A percentile compares a stretch with the other conserved stretches of the same genome.
Evolutionary conservation across 2,888 invertebrate species (phyloP).

Genomic region (Caenorhabditis sp.): DNA sequence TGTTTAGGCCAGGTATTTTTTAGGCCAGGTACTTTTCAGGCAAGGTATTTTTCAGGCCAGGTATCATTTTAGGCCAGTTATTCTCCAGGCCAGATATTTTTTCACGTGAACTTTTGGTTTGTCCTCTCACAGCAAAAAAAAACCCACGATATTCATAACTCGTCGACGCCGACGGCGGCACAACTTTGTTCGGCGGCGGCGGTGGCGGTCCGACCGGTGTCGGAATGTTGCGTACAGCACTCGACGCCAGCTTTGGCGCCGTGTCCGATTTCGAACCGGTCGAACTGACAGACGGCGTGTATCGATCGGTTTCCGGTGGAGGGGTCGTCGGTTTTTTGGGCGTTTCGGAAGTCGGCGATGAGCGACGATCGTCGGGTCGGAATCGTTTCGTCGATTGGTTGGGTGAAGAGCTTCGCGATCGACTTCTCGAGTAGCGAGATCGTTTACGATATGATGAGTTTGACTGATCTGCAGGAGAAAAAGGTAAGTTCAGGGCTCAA

Average conservation of each 20-base stretch:
- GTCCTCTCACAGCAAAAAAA: no score
- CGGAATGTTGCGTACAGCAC: neutral
- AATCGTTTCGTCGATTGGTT: conserved; percentile 10
- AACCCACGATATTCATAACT: conserved; percentile 17
- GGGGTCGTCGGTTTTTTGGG: neutral
- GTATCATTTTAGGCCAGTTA: no score
- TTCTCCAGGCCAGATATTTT: no score
- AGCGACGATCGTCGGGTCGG: conserved; percentile 10
- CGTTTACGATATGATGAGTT: conserved; percentile 10
- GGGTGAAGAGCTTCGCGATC: conserved; percentile 24
- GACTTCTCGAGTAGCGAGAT: conserved; percentile 15
- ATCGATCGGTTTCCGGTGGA: neutral
- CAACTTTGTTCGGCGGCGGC: neutral
- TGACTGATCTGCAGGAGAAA: neutral
- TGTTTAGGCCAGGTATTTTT: no score
- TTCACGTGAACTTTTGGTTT: no score
- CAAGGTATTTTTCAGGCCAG: no score
- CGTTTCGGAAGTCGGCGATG: conserved; percentile 6
- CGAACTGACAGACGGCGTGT: neutral
- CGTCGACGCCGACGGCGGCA: conserved; percentile 1
- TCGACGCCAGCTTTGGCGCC: no score
- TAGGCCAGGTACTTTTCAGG: no score
- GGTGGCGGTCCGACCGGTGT: neutral
- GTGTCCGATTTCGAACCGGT: neutral
- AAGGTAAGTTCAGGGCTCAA: no score